Conservation (phyloP, 2,797 vertebrate genomes). For the Galaxias olidus region DNA sequence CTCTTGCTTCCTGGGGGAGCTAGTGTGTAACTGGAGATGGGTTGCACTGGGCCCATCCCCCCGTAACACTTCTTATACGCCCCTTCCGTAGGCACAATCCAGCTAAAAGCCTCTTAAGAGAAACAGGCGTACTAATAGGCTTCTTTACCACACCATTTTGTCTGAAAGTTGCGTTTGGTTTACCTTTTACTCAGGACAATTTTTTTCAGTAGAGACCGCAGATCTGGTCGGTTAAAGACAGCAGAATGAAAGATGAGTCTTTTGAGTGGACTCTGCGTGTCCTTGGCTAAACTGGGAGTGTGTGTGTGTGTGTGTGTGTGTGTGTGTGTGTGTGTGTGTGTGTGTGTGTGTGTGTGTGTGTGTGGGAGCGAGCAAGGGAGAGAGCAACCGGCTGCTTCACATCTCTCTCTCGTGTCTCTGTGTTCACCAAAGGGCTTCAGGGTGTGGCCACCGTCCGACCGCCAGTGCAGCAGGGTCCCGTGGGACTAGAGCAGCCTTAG, state of each 20-base stretch:
- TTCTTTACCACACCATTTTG: neutral
- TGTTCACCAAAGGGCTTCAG: conserved; percentile 18
- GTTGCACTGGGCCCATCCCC: conserved; percentile 23
- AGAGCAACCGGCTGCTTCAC: neutral
- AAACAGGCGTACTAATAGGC: neutral
- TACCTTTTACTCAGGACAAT: neutral
- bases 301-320: neutral
- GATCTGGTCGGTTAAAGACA: neutral
- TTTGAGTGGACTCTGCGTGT: neutral
- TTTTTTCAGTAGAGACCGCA: neutral
- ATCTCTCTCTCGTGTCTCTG: neutral
- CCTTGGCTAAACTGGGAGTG: neutral
- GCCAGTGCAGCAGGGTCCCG: conserved; percentile 41
- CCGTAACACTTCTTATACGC: conserved; percentile 35
- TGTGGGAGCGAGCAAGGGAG: conserved; percentile 7
- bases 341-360: neutral
- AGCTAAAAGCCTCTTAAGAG: conserved; percentile 7
- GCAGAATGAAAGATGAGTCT: neutral
- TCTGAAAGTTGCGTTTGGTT: neutral
- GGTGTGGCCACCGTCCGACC: conserved; percentile 43
- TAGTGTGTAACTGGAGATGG: conserved; percentile 62
- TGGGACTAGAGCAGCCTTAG: conserved; percentile 18
- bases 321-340: neutral
- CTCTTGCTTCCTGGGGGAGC: conserved; percentile 60
- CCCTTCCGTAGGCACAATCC: conserved; percentile 39